Conservation (phyloP, 2,113 vertebrate genomes). For the Tonatia bakeri region DNA sequence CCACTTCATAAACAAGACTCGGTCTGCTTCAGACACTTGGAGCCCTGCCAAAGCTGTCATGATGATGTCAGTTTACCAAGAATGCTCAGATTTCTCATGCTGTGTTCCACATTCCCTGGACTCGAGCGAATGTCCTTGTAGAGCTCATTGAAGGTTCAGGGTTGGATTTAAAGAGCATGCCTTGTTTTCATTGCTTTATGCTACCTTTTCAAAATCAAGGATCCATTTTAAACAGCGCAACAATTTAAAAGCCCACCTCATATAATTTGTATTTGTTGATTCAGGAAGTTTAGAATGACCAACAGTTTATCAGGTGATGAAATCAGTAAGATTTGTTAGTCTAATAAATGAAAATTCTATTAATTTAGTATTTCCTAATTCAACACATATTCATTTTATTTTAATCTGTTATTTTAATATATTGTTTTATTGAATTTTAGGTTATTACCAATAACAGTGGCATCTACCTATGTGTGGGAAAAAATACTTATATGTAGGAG, state of each 20-base stretch:
- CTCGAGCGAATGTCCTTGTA: slow-evolving; percentile 53
- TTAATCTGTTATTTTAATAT: not conserved
- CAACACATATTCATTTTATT: not conserved
- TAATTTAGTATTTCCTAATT: not conserved
- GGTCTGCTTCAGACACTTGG: slow-evolving; percentile 42
- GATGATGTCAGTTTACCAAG: slow-evolving; percentile 71
- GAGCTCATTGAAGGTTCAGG: slow-evolving; percentile 49
- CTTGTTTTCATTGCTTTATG: slow-evolving; percentile 12
- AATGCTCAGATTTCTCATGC: slow-evolving; percentile 70
- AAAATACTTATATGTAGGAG: not conserved
- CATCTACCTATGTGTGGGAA: not conserved
- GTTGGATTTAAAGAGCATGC: not conserved
- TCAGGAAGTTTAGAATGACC: not conserved
- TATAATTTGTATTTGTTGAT: not conserved
- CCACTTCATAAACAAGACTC: slow-evolving; percentile 58
- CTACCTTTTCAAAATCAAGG: slow-evolving; percentile 45
- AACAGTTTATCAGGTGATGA: not conserved
- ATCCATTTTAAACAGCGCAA: not conserved
- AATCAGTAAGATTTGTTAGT: not conserved
- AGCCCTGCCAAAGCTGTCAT: slow-evolving; percentile 40
- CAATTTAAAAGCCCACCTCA: not conserved
- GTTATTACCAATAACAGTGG: not conserved
- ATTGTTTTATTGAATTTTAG: not conserved
- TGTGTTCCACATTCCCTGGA: slow-evolving; percentile 57
- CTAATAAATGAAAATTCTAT: not conserved